Evolutionary conservation across 37 sponge, comb jelly and placozoan species (phyloP).

Genomic region (Eunapius fragilis): DNA sequence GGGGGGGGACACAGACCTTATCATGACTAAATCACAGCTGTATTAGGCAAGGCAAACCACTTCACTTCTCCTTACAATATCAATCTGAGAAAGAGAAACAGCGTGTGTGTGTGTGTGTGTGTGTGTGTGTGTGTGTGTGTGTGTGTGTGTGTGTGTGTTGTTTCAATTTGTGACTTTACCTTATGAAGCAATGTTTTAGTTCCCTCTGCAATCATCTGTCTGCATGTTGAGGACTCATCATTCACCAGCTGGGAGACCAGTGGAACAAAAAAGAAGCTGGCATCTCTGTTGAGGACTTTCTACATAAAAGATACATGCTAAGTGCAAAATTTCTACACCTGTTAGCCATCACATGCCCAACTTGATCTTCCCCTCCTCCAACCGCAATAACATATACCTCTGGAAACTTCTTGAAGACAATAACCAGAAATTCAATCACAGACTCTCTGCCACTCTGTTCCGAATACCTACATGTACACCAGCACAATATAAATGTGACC

Average conservation of each 20-base stretch:
- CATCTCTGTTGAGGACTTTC: conserved; percentile 41
- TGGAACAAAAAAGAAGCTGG: conserved; percentile 79
- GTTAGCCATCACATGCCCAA: not conserved
- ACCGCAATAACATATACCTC: conserved; percentile 17
- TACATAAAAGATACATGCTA: conserved; percentile 5
- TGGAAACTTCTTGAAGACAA: conserved; percentile 77
- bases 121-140: too few relatives aligned
- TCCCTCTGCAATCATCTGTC: conserved; percentile 60
- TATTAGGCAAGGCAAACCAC: conserved; percentile 21
- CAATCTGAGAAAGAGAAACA: conserved; percentile 22
- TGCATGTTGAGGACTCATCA: conserved; percentile 72
- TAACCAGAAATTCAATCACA: conserved; percentile 60
- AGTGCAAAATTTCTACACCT: not conserved
- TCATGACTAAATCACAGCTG: conserved; percentile 24
- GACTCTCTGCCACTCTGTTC: conserved; percentile 76
- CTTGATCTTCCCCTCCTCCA: not conserved
- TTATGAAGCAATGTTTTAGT: conserved; percentile 51
- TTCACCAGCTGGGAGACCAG: conserved; percentile 74
- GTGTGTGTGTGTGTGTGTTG: not conserved
- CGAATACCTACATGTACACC: conserved; percentile 69
- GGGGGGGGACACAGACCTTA: conserved; percentile 35
- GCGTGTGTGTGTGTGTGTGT: not conserved
- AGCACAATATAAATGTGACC: too few relatives aligned
- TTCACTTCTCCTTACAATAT: conserved; percentile 25
- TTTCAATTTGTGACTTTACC: conserved; percentile 25